Evolutionary conservation across 2,888 invertebrate genomes (phyloP).

Genomic region (Lasioglossum lativentre): DNA sequence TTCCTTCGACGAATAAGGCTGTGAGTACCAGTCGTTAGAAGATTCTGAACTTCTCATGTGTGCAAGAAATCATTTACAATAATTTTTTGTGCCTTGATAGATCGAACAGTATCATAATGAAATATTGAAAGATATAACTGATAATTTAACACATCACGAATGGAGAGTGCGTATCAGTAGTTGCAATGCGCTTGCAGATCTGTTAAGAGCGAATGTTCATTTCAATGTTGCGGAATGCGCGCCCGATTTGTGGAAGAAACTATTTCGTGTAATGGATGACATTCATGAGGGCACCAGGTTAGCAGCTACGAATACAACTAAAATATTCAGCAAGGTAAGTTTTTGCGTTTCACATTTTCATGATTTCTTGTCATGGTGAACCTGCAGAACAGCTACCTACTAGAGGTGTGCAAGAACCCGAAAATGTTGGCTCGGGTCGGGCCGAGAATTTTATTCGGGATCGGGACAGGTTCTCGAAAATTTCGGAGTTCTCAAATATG

Average conservation of each 20-base stretch:
- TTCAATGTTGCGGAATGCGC: conserved; percentile 83
- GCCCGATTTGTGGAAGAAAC: conserved; percentile 90
- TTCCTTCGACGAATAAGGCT: conserved; percentile 93
- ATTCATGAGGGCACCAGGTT: conserved; percentile 94
- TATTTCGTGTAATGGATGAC: conserved; percentile 97
- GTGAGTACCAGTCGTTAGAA: conserved; percentile 85
- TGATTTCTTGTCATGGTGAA: background rate
- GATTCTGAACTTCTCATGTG: background rate
- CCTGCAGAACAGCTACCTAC: too few relatives aligned
- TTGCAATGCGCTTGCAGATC: conserved; percentile 94
- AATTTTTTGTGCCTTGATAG: conserved; percentile 84
- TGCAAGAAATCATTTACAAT: conserved; percentile 25
- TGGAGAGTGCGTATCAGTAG: conserved; percentile 97
- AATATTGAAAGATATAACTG: conserved; percentile 92
- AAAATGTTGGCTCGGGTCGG: too few relatives aligned
- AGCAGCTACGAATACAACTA: conserved; percentile 90
- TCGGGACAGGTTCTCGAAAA: background rate
- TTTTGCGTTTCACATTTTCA: background rate
- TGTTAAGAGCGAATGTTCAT: conserved; percentile 86
- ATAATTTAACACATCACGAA: conserved; percentile 92
- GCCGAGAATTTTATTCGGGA: background rate
- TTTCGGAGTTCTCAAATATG: too few relatives aligned
- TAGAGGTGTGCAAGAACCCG: too few relatives aligned
- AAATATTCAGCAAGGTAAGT: conserved; percentile 90
- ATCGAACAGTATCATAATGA: conserved; percentile 92